These are phyloP conservation scores for Pseudolaguvia tuberculata DNA, from an alignment of 2,113 vertebrate genomes.

Conservation along the genomic window DNA sequence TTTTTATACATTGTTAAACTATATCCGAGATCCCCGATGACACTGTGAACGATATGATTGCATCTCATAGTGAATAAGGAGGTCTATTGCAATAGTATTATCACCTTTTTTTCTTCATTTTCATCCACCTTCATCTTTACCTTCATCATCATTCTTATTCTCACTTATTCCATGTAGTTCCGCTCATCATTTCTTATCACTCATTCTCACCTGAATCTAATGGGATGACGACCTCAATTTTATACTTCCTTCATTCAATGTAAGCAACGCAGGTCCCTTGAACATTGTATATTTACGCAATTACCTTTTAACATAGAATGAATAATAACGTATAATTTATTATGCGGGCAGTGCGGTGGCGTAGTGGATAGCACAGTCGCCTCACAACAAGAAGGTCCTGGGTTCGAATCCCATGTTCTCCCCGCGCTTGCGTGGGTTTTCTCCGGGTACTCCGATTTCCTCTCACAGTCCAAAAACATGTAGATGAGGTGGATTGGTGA, in stretches of 20 bases:
- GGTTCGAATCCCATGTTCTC: no score
- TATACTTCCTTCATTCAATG: not conserved
- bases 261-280: not conserved
- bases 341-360: no score
- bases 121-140: not conserved
- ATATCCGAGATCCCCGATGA: not conserved
- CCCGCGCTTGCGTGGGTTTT: no score
- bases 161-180: not conserved
- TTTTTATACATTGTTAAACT: not conserved
- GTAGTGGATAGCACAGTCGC: no score
- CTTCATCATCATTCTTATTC: not conserved
- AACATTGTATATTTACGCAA: not conserved
- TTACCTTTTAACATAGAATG: no score
- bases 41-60: not conserved
- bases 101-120: not conserved
- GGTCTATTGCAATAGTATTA: not conserved
- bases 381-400: no score
- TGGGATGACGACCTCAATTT: not conserved
- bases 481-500: no score
- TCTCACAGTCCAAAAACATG: no score
- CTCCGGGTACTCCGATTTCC: no score
- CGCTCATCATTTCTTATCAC: not conserved
- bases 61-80: not conserved
- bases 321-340: no score
- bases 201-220: not conserved